These are phyloP conservation scores for Charaxes varanes DNA, from an alignment of 1,140 invertebrate species.

Conservation along the genomic window DNA sequence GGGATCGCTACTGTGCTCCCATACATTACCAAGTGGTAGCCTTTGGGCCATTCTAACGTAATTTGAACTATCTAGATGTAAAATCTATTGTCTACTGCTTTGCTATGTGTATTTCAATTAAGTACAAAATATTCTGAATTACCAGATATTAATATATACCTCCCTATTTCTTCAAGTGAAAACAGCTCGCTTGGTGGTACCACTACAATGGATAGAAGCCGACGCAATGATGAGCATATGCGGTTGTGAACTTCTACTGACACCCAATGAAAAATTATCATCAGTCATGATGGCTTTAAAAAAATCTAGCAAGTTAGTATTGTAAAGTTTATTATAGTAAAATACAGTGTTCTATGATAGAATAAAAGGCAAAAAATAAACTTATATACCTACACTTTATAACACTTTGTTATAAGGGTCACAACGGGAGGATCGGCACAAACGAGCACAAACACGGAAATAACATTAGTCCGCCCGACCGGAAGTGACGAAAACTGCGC, in stretches of 20 bases:
- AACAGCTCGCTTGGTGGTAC: conserved; percentile 34
- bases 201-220: conserved; percentile 38
- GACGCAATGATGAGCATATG: conserved; percentile 36
- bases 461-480: conserved; percentile 17
- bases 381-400: background rate
- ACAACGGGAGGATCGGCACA: conserved; percentile 25
- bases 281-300: conserved; percentile 22
- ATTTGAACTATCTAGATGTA: too few species aligned
- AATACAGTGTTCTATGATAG: background rate
- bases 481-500: conserved; percentile 38
- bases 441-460: conserved; percentile 23
- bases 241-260: conserved; percentile 30
- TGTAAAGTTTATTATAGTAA: background rate
- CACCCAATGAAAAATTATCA: conserved; percentile 26
- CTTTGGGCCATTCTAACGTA: too few species aligned
- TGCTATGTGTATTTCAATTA: too few species aligned
- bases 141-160: too few species aligned
- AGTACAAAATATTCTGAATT: too few species aligned
- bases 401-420: conserved; percentile 20
- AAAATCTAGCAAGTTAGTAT: conserved; percentile 35
- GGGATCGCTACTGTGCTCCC: too few species aligned
- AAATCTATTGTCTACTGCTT: too few species aligned
- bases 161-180: conserved; percentile 42
- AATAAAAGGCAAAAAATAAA: background rate
- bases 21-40: too few species aligned